Conservation (phyloP, 1,140 invertebrate species). For the Oncopeltus fasciatus region DNA sequence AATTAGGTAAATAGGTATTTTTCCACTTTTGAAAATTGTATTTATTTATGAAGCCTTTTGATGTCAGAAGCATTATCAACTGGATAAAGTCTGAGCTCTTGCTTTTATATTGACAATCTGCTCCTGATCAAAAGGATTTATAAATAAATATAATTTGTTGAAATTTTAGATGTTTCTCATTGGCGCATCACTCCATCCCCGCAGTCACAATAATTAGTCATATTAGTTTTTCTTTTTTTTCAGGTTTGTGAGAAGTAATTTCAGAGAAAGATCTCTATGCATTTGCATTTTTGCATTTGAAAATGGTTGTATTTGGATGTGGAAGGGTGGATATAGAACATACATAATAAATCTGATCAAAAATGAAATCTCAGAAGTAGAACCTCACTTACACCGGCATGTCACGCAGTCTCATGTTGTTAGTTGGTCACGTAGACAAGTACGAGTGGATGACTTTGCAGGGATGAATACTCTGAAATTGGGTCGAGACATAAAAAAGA, state of each 20-base stretch:
- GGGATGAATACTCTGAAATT: neutral
- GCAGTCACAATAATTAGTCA: too few species aligned
- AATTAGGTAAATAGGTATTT: too few species aligned
- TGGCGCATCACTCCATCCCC: too few species aligned
- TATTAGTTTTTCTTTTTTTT: neutral
- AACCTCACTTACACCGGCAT: neutral
- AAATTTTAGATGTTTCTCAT: too few species aligned
- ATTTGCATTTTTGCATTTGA: neutral
- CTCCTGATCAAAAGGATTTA: too few species aligned
- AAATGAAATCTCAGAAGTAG: neutral
- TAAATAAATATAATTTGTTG: too few species aligned
- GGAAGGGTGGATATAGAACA: neutral
- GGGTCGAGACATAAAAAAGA: neutral
- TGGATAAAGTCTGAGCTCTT: too few species aligned
- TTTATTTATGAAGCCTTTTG: too few species aligned
- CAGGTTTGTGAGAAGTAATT: neutral
- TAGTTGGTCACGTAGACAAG: neutral
- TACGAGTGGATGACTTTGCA: neutral
- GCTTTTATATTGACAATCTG: too few species aligned
- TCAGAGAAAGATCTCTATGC: neutral
- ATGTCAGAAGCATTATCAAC: too few species aligned
- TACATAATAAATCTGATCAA: neutral
- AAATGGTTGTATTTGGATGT: neutral
- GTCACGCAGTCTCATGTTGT: neutral
- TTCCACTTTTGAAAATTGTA: too few species aligned